phyloP scores from a whole-genome alignment of 2,888 invertebrate genomes.

The Harpalus rufipes region DNA sequence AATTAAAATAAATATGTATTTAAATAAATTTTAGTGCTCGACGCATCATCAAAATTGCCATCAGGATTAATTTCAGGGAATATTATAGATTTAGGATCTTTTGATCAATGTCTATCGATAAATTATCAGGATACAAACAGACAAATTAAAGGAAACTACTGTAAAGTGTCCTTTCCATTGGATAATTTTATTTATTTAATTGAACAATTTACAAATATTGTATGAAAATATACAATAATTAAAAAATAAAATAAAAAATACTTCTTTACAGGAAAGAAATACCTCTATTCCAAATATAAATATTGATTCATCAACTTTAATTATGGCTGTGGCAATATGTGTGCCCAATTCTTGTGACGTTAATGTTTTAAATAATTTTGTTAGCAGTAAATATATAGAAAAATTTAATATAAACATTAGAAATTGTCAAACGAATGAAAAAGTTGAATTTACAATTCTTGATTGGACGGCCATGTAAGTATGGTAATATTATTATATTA shows the following conservation, averaged over 20 bases:
- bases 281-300: conserved; percentile 11
- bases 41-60: conserved; percentile 64
- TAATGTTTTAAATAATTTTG: conserved; percentile 29
- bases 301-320: conserved; percentile 9
- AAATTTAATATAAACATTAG: neutral
- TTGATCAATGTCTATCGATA: conserved; percentile 66
- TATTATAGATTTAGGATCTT: conserved; percentile 65
- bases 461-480: conserved; percentile 44
- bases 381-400: neutral
- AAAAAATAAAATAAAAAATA: neutral
- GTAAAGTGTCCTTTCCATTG: conserved; percentile 44
- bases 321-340: conserved; percentile 35
- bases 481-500: neutral
- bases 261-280: conserved; percentile 13
- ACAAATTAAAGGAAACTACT: conserved; percentile 65
- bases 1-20: neutral
- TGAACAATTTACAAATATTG: neutral
- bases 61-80: conserved; percentile 63
- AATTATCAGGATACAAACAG: conserved; percentile 1
- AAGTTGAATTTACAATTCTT: neutral
- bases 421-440: conserved; percentile 27
- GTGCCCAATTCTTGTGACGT: conserved; percentile 21
- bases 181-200: conserved; percentile 10
- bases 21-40: conserved; percentile 58
- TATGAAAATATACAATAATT: neutral